Conservation (phyloP, 1,140 invertebrate genomes). For the Orius insidiosus region DNA sequence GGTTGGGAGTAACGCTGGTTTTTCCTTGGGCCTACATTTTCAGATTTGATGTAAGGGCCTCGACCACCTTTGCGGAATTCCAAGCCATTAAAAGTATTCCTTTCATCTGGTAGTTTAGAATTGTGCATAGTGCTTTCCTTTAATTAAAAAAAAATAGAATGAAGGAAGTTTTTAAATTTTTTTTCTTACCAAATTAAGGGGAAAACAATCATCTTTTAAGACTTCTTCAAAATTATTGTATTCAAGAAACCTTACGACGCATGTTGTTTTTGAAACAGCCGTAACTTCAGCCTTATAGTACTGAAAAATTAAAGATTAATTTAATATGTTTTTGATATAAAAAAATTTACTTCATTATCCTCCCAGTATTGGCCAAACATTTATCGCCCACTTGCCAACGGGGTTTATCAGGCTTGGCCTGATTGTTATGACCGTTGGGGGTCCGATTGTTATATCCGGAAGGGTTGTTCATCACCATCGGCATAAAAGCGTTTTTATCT, state of each 20-base stretch:
- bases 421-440: slow-evolving; percentile 11
- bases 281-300: slow-evolving; percentile 73
- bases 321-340: too few species aligned
- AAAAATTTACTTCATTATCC: slow-evolving; percentile 59
- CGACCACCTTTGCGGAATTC: slow-evolving; percentile 17
- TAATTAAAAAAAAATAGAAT: background rate
- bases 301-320: slow-evolving; percentile 27
- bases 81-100: slow-evolving; percentile 8
- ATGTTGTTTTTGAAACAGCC: slow-evolving; percentile 55
- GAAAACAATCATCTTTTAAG: slow-evolving; percentile 55
- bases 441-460: slow-evolving; percentile 9
- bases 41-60: slow-evolving; percentile 15
- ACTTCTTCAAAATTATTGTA: slow-evolving; percentile 84
- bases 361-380: slow-evolving; percentile 82
- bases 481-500: slow-evolving; percentile 15
- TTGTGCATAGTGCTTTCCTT: background rate
- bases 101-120: background rate
- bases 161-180: background rate
- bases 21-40: slow-evolving; percentile 4
- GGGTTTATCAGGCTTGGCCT: slow-evolving; percentile 24
- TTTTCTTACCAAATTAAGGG: slow-evolving; percentile 30
- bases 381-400: slow-evolving; percentile 59
- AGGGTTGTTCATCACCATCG: slow-evolving; percentile 11
- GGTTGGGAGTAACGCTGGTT: slow-evolving; percentile 13
- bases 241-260: slow-evolving; percentile 67